Percentiles rank a stretch among this genome's conserved stretches.
Conservation (phyloP, 2,888 invertebrate species). For the Eucera pruinosa region DNA sequence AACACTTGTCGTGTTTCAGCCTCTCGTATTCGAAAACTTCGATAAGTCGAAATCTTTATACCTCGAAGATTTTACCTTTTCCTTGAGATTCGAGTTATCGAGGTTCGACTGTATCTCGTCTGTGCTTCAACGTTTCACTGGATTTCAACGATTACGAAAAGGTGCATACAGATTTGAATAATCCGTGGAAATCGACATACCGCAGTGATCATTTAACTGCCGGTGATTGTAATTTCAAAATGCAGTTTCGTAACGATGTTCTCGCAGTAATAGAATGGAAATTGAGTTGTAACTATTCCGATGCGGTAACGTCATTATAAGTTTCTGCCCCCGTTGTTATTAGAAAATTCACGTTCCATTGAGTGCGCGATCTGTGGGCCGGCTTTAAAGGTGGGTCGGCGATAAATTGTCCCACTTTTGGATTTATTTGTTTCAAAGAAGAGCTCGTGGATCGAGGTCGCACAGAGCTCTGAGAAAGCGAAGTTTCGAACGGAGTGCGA, state of each 20-base stretch:
- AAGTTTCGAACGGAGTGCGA: slow-evolving; percentile 13
- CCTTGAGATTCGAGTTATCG: no score
- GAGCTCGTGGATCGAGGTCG: slow-evolving; percentile 20
- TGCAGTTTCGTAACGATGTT: not conserved
- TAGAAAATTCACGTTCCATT: slow-evolving; percentile 38
- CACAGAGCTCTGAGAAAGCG: not conserved
- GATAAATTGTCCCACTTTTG: slow-evolving; percentile 52
- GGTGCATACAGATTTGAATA: not conserved
- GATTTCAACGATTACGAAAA: no score
- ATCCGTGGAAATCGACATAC: not conserved
- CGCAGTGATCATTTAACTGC: not conserved
- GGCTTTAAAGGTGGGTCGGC: not conserved
- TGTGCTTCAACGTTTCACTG: no score
- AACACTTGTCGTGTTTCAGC: no score
- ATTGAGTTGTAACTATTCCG: not conserved
- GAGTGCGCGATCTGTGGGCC: not conserved
- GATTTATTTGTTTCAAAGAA: slow-evolving; percentile 36
- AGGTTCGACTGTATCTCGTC: no score
- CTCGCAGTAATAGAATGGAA: slow-evolving; percentile 6
- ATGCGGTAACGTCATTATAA: slow-evolving; percentile 21
- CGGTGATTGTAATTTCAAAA: not conserved
- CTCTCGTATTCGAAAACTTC: no score
- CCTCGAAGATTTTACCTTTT: no score
- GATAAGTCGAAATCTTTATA: no score
- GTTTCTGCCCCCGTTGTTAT: slow-evolving; percentile 25